phyloP scores from a whole-genome alignment of 2,113 vertebrate genomes.

The Dromiciops gliroides region DNA sequence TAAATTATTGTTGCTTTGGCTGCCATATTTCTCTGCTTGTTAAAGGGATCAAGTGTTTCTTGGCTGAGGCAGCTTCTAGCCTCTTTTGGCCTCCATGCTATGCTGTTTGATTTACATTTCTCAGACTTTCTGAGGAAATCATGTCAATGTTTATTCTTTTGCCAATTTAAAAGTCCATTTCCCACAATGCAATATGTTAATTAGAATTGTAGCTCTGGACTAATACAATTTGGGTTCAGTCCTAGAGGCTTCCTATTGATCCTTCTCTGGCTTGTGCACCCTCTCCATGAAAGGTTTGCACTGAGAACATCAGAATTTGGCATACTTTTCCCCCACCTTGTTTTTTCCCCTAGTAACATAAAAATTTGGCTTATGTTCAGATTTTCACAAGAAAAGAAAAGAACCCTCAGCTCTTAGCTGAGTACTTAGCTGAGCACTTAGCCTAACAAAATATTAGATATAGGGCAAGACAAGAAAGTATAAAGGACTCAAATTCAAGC shows the following conservation, averaged over 20 bases:
- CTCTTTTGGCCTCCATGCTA: background rate
- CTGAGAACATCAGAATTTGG: background rate
- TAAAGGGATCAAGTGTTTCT: background rate
- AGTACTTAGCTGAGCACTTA: background rate
- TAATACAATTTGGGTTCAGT: background rate
- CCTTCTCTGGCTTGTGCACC: no score
- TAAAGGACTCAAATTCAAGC: background rate
- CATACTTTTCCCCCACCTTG: background rate
- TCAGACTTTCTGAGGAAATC: background rate
- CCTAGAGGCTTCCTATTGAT: no score
- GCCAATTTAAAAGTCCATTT: background rate
- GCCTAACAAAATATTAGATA: background rate
- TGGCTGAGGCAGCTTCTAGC: background rate
- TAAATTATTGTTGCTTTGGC: background rate
- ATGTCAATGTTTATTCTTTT: background rate
- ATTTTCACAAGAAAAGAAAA: background rate
- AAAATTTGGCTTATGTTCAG: background rate
- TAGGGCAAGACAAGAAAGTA: background rate
- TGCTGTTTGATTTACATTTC: background rate
- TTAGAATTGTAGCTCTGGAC: background rate
- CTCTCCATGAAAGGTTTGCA: background rate
- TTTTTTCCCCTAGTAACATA: background rate
- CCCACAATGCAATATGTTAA: background rate
- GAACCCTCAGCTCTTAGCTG: background rate
- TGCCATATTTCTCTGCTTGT: background rate